Base-by-base conservation (phyloP, 2,888 invertebrate genomes). In the Mermis nigrescens region DNA sequence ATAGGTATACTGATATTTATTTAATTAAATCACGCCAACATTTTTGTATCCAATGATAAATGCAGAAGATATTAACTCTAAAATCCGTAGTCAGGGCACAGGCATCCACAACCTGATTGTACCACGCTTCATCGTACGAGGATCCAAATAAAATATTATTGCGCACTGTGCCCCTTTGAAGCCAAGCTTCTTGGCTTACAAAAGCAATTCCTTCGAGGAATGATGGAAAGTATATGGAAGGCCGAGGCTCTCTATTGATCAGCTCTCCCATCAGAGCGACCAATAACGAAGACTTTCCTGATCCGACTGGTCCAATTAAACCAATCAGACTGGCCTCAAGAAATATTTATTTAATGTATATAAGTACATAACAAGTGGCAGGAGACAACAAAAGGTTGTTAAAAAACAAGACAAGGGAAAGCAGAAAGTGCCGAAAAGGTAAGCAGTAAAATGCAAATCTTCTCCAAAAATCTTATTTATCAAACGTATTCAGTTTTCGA, bases 131-230 rank as follows among this genome's bases (percentile, higher is more conserved):
- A 69, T 90, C 84, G 66, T 83, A 89, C 0, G 82, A 78, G 67
- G 82, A 82, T 1, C 92, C 94, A 77, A 94, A 94, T 38, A 94
- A 77, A 65, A 98, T 90, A 73, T 95, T 98, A 60, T 91, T 88
- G 56, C 85, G 80, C 54, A 98, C 81, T 1, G 88, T 86, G 45
- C 86, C 89, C 57, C 87, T 81, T 68, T 91, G 85, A 55, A 98
- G 77, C 94, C 94, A 98, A 0, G 90, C 81, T 64, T 83, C 83
- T 76, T 95, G 94, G 0, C 83, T 80, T 0, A 89, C 85, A 68
- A 83, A 84, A 26, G 85, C 89, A 68, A 88, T 84, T 62, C 86
- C 69, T 57, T 7, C 7, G 38, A 19, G 19, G 38, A 38, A 38
- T 58, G 63, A 38, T 28, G 53, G 29, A 64, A 57, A 48, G 60